Evolutionary conservation across 92 coral and sea anemone species (phyloP).

Genomic region (Parazoanthus swiftii): DNA sequence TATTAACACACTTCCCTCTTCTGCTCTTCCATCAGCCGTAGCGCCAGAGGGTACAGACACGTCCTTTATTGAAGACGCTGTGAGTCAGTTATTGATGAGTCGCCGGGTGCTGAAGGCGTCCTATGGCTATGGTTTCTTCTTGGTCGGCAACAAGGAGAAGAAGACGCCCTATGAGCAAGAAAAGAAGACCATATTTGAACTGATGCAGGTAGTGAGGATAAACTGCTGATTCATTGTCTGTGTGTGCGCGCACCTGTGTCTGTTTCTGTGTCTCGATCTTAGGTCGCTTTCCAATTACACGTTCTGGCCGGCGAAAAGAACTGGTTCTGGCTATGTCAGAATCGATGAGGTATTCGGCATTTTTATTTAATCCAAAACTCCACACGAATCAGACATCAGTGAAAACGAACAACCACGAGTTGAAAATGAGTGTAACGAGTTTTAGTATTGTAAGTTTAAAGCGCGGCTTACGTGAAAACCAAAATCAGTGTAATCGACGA

Average conservation of each 20-base stretch:
- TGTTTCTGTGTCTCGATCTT: too few species aligned
- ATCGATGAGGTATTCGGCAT: too few species aligned
- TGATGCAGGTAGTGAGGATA: constrained; percentile 76
- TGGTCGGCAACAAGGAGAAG: constrained; percentile 87
- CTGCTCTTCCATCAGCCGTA: constrained; percentile 49
- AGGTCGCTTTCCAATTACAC: too few species aligned
- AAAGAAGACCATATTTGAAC: constrained; percentile 82
- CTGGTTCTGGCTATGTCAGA: too few species aligned
- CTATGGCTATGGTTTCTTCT: constrained; percentile 86
- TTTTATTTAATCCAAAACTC: too few species aligned
- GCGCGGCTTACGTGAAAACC: too few species aligned
- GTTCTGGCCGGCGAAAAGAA: too few species aligned
- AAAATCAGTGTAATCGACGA: too few species aligned
- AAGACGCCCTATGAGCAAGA: constrained; percentile 55
- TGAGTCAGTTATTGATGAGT: constrained; percentile 77
- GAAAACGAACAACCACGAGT: too few species aligned
- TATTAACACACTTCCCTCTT: not conserved
- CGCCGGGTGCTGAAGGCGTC: constrained; percentile 89
- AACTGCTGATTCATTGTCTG: not conserved
- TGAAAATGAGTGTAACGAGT: too few species aligned
- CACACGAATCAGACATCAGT: too few species aligned
- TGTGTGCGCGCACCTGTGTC: not conserved
- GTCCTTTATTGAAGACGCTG: constrained; percentile 92
- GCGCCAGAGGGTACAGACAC: constrained; percentile 81
- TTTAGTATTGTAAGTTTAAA: too few species aligned